Percentiles rank a stretch among this genome's conserved stretches.
phyloP scores from a whole-genome alignment of 2,888 invertebrate genomes.

The Emmelina monodactyla region DNA sequence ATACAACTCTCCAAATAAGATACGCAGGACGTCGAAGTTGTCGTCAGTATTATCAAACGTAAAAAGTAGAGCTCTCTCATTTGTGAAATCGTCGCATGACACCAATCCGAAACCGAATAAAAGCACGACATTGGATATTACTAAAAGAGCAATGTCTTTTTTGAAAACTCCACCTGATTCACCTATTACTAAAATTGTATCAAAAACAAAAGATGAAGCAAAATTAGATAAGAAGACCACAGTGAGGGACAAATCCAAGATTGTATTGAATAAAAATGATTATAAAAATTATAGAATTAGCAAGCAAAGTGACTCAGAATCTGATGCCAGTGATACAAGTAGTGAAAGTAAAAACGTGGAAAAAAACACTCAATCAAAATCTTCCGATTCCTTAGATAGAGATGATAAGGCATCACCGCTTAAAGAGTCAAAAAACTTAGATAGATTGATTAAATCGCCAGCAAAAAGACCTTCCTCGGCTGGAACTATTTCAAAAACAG shows the following conservation, averaged over 20 bases:
- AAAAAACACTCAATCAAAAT: not conserved
- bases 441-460: slow-evolving; percentile 38
- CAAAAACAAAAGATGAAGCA: not conserved
- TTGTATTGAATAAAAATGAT: not conserved
- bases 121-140: slow-evolving; percentile 24
- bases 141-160: slow-evolving; percentile 34
- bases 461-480: slow-evolving; percentile 38
- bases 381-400: not conserved
- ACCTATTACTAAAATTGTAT: too few species aligned
- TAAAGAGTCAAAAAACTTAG: slow-evolving; percentile 13
- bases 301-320: not conserved
- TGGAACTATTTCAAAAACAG: not conserved
- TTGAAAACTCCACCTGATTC: slow-evolving; percentile 33
- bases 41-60: slow-evolving; percentile 59
- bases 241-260: not conserved
- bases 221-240: not conserved
- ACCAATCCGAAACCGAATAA: not conserved
- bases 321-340: not conserved
- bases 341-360: not conserved
- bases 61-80: slow-evolving; percentile 58
- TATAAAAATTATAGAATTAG: not conserved
- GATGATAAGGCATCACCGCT: not conserved
- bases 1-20: slow-evolving; percentile 36
- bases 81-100: slow-evolving; percentile 34
- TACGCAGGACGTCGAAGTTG: slow-evolving; percentile 33